These are phyloP conservation scores for Macrosteles quadrilineatus DNA, from an alignment of 1,140 invertebrate genomes.

Conservation along the genomic window DNA sequence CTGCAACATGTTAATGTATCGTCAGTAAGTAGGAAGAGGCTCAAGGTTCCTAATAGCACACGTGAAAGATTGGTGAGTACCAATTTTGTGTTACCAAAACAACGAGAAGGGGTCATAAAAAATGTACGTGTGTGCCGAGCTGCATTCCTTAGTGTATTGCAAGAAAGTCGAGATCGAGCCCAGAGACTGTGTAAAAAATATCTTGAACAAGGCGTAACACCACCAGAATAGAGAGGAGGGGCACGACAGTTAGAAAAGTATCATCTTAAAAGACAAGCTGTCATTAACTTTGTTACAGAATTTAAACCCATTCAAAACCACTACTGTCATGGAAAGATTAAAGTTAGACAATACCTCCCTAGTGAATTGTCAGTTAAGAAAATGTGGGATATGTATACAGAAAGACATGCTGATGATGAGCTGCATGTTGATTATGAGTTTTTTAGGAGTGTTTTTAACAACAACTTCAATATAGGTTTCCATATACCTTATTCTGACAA, in stretches of 20 bases:
- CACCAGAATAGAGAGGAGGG: slow-evolving; percentile 9
- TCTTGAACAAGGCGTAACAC: not conserved
- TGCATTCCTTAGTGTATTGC: slow-evolving; percentile 12
- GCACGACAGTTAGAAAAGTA: slow-evolving; percentile 4
- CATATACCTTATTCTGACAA: slow-evolving; percentile 19
- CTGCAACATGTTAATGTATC: not conserved
- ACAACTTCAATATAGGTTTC: too few relatives aligned
- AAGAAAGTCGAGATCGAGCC: slow-evolving; percentile 14
- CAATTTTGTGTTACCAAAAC: not conserved
- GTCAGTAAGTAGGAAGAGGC: not conserved
- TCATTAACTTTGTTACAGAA: not conserved
- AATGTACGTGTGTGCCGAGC: slow-evolving; percentile 1
- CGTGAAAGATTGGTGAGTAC: slow-evolving; percentile 2
- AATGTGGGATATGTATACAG: slow-evolving; percentile 7
- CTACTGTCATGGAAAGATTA: slow-evolving; percentile 13
- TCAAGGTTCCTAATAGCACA: not conserved
- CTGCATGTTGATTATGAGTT: slow-evolving; percentile 22
- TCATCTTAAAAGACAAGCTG: slow-evolving; percentile 13
- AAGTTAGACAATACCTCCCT: slow-evolving; percentile 16
- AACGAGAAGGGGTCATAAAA: slow-evolving; percentile 8
- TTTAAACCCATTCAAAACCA: slow-evolving; percentile 26
- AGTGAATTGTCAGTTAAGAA: slow-evolving; percentile 25
- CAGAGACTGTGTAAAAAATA: slow-evolving; percentile 26
- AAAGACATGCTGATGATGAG: not conserved
- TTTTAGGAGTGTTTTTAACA: slow-evolving; percentile 18